Evolutionary conservation across 2,797 vertebrate species (phyloP).

Genomic region (Zalophus californianus): DNA sequence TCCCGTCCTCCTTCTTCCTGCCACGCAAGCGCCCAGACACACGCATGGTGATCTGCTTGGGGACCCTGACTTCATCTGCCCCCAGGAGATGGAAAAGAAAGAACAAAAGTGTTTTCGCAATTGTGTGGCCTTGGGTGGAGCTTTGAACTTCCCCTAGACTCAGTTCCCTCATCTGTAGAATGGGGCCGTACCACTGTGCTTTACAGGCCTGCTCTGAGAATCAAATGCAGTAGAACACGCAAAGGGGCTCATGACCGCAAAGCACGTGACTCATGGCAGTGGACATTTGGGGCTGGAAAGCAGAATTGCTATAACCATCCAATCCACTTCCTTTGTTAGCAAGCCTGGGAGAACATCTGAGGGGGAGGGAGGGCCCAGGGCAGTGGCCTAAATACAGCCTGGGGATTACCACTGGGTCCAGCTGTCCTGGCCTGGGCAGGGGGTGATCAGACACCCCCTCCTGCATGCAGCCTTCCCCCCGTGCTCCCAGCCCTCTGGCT

Average conservation of each 20-base stretch:
- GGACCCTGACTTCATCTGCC: not conserved
- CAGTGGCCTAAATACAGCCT: constrained; percentile 68
- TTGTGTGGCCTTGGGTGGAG: too few relatives aligned
- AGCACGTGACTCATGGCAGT: not conserved
- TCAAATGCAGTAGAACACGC: not conserved
- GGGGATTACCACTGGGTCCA: constrained; percentile 66
- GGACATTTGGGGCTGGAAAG: not conserved
- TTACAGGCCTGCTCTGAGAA: not conserved
- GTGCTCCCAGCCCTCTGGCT: not conserved
- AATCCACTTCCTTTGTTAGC: constrained; percentile 55
- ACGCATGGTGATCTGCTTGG: not conserved
- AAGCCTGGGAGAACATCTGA: not conserved
- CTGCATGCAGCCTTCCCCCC: not conserved
- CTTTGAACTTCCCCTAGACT: not conserved
- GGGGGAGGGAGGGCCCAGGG: not conserved
- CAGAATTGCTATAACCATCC: not conserved
- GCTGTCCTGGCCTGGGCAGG: constrained; percentile 26
- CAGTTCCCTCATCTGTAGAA: not conserved
- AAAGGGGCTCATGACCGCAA: not conserved
- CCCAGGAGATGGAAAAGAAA: not conserved
- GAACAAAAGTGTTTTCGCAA: not conserved
- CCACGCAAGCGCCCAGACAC: not conserved
- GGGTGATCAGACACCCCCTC: not conserved
- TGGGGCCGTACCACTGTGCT: not conserved
- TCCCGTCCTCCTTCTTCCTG: not conserved